A percentile compares a stretch with the other conserved stretches of the same genome.
Evolutionary conservation across 2,888 invertebrate species (phyloP).

Genomic region (Chrysopilus asiliformis): DNA sequence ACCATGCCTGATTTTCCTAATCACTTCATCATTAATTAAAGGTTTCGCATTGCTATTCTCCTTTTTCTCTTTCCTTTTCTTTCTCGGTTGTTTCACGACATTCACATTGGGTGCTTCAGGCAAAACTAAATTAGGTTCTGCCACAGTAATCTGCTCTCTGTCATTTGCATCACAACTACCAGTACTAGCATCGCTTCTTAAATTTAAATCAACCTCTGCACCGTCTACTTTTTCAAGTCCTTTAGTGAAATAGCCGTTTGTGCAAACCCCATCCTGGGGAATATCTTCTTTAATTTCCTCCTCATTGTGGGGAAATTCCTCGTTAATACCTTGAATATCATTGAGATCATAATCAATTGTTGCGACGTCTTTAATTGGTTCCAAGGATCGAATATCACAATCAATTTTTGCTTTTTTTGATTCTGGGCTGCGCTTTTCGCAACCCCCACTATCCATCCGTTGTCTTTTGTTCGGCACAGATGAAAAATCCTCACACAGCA

Average conservation of each 20-base stretch:
- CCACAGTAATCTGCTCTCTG: slow-evolving; percentile 5
- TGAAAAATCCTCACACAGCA: slow-evolving; percentile 26
- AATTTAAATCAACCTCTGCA: slow-evolving; percentile 5
- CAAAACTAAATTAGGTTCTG: neutral
- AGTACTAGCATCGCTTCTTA: too few relatives aligned
- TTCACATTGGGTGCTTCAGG: neutral
- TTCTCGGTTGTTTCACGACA: slow-evolving; percentile 1
- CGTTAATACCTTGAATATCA: too few relatives aligned
- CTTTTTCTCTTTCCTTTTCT: slow-evolving; percentile 11
- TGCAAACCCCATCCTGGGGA: slow-evolving; percentile 7
- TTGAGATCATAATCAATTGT: slow-evolving; percentile 1
- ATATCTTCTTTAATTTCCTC: slow-evolving; percentile 3
- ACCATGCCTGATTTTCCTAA: slow-evolving; percentile 41
- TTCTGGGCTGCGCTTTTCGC: slow-evolving; percentile 39
- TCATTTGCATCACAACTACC: neutral
- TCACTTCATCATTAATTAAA: slow-evolving; percentile 29
- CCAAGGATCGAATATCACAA: neutral
- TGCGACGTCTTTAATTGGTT: neutral
- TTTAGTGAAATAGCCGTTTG: too few relatives aligned
- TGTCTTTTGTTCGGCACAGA: slow-evolving; percentile 35
- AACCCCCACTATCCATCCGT: slow-evolving; percentile 45
- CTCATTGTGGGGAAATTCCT: slow-evolving; percentile 5
- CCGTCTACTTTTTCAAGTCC: slow-evolving; percentile 1
- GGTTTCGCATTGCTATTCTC: slow-evolving; percentile 24
- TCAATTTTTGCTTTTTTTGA: slow-evolving; percentile 35